Base-by-base conservation (phyloP, 1,140 invertebrate genomes). In the Drosophila saltans region DNA sequence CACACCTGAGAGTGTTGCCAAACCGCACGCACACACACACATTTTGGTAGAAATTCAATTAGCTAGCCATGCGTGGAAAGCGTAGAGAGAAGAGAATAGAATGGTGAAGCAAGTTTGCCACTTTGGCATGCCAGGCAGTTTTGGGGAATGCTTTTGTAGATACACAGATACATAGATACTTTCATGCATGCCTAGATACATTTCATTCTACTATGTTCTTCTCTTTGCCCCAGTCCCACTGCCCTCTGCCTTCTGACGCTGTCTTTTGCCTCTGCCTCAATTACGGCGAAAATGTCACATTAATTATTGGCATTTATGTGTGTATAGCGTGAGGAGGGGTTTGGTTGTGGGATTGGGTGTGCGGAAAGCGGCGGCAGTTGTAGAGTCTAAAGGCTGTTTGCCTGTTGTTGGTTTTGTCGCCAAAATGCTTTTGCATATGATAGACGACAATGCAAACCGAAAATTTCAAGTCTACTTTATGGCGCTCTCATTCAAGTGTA, bases 251-350 rank as follows among this genome's bases (percentile, higher is more conserved):
- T 28, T 5, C 65, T 55, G 65, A 56, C 59, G 69, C 69, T 84
- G 66, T 75, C 16, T 16, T 30, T 30, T 30, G 75, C 81, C 72
- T 56, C 70, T 78, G 80, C 82, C 76, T 80, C 82, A 86, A 86
- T 86, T 86, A 86, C 80, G 83, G 72, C 80, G 76, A 86, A 88
- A 83, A 88, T 88, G 84, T 88, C 84, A 88, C 84, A 88, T 88
- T 88, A 88, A 88, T 88, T 89, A 88, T 88, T 88, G 80, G 84
- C 84, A 88, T 88, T 88, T 88, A 89, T 89, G 84, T 74, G 77
- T 52, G 21, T 26, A n/a, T 52, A 3, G 45, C 9, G 45, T 9
- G 21, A 0, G 16, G 2, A 2, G 24, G 21, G 45, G 21, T 16
- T 48, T 24, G 45, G 21, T 9, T 10, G 9, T 40, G 39, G 39